Base-by-base conservation (phyloP, 2,113 vertebrate genomes). In the Desmodus rotundus region DNA sequence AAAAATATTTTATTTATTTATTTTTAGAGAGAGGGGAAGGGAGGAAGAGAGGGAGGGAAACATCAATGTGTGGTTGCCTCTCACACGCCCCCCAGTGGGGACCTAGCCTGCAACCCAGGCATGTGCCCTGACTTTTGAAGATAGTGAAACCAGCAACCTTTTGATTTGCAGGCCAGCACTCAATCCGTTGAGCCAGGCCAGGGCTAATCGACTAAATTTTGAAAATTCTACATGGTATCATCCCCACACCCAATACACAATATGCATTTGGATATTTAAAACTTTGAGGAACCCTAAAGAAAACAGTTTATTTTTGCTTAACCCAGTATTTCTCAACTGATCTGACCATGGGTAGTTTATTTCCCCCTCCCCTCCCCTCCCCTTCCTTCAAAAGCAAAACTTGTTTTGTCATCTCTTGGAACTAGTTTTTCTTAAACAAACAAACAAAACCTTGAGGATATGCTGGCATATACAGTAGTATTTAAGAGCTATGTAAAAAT, bases 231-330 rank as follows among this genome's bases (percentile, higher is more conserved):
- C 15, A 33, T 28, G 50, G 5, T 81, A 76, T 89, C 1, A 0
- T 88, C 36, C 19, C 38, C 20, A 96, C 11, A 70, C 2, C 61
- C 36, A 61, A 89, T 7, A 76, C 22, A 76, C 58, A 95, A 28
- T 47, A 87, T 61, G 13, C 54, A 89, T 81, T 91, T 95, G 43
- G 43, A 58, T 50, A 89, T 47, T 61, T 89, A 63, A 89, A 85
- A 36, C 22, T 89, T 58, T 33, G 47, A 89, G 20, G 78, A 63
- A 11, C 36, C n/a, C 45, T 70, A 65, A 77, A 85, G 43, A 83
- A 95, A 87, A 70, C 36, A 43, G 2, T 72, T 95, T 93, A 87
- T 78, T n/a, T 89, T 89, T 82, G 70, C 70, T 86, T 88, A 80
- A 74, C 4, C 33, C 33, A 65, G 20, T 77, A 77, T 86, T 83